These are phyloP conservation scores for Platichthys stellatus DNA, from an alignment of 2,113 vertebrate genomes.

Conservation along the genomic window DNA sequence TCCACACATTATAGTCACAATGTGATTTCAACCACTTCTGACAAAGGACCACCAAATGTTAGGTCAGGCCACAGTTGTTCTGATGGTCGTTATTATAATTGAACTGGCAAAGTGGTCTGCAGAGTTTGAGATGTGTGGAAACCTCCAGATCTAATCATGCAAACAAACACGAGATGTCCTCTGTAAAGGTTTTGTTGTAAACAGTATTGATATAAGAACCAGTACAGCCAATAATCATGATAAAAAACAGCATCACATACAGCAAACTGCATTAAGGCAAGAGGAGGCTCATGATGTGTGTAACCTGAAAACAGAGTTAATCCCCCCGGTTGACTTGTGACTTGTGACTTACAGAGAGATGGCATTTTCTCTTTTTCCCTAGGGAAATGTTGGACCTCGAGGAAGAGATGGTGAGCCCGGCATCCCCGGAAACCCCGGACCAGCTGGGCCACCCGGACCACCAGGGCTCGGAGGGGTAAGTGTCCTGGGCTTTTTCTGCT, in stretches of 20 bases:
- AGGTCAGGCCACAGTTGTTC: not conserved
- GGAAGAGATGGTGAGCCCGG: conserved; percentile 96
- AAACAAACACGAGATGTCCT: not conserved
- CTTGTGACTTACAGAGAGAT: conserved; percentile 16
- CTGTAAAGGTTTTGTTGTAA: not conserved
- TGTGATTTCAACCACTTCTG: not conserved
- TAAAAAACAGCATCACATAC: not conserved
- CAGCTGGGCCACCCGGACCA: conserved; percentile 86
- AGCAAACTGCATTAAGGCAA: not conserved
- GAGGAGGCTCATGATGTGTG: not conserved
- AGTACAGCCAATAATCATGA: not conserved
- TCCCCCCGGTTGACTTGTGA: not conserved
- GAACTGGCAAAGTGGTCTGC: not conserved
- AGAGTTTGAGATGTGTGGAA: not conserved
- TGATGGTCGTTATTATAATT: conserved; percentile 6
- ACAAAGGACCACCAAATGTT: not conserved
- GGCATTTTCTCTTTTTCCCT: conserved; percentile 35
- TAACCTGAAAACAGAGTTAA: conserved; percentile 10
- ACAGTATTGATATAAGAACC: too few relatives aligned
- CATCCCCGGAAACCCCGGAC: conserved; percentile 90
- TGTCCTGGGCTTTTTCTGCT: not conserved
- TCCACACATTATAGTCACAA: not conserved
- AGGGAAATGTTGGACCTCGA: conserved; percentile 89
- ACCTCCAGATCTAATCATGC: conserved; percentile 1
- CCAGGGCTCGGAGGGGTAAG: conserved; percentile 91